Conservation (phyloP, 2,797 vertebrate species). For the Tauraco hartlaubi region DNA sequence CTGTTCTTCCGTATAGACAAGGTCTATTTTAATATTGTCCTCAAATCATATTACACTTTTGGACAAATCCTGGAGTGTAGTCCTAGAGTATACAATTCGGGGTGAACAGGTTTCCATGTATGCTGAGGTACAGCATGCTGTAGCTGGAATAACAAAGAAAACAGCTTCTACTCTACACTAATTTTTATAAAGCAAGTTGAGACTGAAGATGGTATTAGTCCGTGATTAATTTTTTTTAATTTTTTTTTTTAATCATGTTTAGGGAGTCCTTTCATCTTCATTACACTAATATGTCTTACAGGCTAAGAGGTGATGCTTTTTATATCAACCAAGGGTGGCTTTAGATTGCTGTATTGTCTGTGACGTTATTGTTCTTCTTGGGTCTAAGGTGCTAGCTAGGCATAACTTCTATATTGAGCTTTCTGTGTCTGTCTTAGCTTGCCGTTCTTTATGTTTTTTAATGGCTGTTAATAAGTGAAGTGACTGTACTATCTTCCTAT, state of each 20-base stretch:
- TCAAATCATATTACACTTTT: background rate
- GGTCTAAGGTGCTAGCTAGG: background rate
- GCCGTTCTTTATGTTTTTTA: background rate
- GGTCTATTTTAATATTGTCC: background rate
- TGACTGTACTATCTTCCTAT: background rate
- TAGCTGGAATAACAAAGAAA: background rate
- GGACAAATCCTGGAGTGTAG: background rate
- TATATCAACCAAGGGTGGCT: background rate
- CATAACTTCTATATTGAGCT: background rate
- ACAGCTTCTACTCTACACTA: background rate
- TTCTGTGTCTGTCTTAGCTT: background rate
- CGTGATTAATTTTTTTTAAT: background rate
- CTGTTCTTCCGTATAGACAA: background rate
- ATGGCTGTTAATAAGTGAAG: background rate
- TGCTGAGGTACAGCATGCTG: background rate
- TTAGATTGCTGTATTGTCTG: background rate
- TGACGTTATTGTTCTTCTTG: background rate
- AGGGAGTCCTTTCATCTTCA: background rate
- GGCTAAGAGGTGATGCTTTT: background rate
- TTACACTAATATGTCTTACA: background rate
- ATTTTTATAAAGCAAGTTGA: background rate
- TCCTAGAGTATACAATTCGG: background rate
- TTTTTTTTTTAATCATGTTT: background rate
- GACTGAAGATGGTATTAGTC: background rate
- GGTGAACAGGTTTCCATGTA: background rate